Evolutionary conservation across 1,140 invertebrate species (phyloP), one percentile per base, ranked within the genome.

Genomic region (Dendroctonus valens): DNA sequence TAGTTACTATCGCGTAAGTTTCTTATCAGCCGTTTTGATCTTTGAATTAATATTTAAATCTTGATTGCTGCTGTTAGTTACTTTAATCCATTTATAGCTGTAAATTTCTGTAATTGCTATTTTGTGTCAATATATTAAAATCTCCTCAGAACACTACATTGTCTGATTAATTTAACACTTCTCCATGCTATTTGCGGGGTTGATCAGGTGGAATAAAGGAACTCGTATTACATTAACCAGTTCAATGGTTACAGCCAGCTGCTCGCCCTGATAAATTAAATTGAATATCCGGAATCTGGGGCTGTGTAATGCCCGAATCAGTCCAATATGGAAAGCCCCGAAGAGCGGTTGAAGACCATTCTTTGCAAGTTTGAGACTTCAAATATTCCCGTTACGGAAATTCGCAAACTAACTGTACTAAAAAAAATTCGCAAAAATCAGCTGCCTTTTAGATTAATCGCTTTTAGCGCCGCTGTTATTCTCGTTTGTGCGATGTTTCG

Each of bases 291-390:
- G 50, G 44, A 37, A 38, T 6, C 44, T 44, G 40, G 7, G 8
- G 8, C 50, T 4, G 26, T 26, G 26, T 26, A 26, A 26, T 26
- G 26, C 26, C 26, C 26, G 26, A 26, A 26, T 42, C 40, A 58
- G 40, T 57, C 41, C 40, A 59, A 37, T 26, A 74, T 74, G 73
- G 58, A 71, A 65, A 72, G 68, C 52, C 70, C 70, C 12, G 70
- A 72, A 42, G 73, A 70, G 65, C 68, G 69, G 38, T 65, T 74
- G 8, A 59, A 65, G 15, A 46, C 44, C 7, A 73, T 74, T 59
- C 42, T 73, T 5, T 61, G 54, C 42, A 70, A 69, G 54, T 53
- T 63, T n/a, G 59, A 70, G 49, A 64, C 41, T 59, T 69, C 63
- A 0, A 52, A 63, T 54, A 69, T 73, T 52, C 12, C 55, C 0